Conservation (phyloP, 2,113 vertebrate species). For the Prionailurus viverrinus region DNA sequence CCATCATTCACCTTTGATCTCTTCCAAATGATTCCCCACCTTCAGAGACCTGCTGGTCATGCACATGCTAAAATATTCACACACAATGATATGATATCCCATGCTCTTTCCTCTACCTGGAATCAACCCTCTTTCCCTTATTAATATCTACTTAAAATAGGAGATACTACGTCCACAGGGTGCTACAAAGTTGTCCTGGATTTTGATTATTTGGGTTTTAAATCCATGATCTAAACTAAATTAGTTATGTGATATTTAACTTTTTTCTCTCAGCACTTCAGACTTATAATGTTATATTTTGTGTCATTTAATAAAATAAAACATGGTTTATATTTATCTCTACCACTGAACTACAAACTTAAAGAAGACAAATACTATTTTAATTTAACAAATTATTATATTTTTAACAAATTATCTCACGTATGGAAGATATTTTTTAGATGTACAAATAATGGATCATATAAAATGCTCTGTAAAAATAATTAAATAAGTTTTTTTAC, state of each 20-base stretch:
- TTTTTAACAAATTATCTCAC: background rate
- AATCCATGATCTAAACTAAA: background rate
- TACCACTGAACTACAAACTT: background rate
- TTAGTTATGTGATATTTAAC: background rate
- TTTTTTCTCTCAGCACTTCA: background rate
- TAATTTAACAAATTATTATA: background rate
- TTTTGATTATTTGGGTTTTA: background rate
- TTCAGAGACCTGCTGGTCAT: background rate
- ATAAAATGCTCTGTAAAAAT: background rate
- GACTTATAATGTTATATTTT: background rate
- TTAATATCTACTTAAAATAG: background rate
- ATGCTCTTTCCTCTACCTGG: background rate
- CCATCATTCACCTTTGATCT: background rate
- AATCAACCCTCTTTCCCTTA: background rate
- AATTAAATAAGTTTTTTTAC: background rate
- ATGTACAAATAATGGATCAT: background rate
- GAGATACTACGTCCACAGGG: accelerated
- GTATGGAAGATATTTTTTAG: background rate
- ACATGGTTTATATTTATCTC: background rate
- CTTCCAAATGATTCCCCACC: background rate
- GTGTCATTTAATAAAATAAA: background rate
- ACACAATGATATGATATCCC: background rate
- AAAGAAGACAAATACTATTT: background rate
- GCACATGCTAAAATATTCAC: accelerated
- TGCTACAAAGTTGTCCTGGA: background rate